Conservation (phyloP, 2,113 vertebrate genomes). For the Nannobrachium achirus region DNA sequence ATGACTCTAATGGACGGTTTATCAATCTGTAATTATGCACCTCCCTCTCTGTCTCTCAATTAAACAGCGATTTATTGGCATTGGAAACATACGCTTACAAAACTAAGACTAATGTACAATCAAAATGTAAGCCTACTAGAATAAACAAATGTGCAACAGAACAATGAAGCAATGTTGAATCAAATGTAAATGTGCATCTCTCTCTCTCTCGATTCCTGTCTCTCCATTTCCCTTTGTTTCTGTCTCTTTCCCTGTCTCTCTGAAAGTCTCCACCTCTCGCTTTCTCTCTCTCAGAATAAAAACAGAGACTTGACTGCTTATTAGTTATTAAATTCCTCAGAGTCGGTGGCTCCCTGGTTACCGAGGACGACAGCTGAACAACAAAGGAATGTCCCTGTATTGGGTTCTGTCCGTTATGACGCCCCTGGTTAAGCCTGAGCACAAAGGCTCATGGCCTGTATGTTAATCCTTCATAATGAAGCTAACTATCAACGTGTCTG, state of each 20-base stretch:
- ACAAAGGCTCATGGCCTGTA: constrained; percentile 59
- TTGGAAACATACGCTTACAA: no score
- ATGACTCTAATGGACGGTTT: constrained; percentile 32
- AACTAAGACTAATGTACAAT: no score
- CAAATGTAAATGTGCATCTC: neutral
- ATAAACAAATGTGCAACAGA: no score
- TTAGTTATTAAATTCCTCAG: constrained; percentile 71
- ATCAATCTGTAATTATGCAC: constrained; percentile 35
- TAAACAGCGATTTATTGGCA: neutral
- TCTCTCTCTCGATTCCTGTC: neutral
- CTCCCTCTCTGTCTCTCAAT: neutral
- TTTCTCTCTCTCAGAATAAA: constrained; percentile 10
- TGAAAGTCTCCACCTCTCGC: neutral
- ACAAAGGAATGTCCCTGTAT: constrained; percentile 65
- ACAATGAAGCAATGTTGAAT: no score
- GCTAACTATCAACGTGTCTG: constrained; percentile 22
- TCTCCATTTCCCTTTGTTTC: constrained; percentile 7
- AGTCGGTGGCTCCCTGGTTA: constrained; percentile 42
- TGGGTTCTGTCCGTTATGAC: constrained; percentile 64
- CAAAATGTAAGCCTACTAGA: no score
- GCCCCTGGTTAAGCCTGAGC: constrained; percentile 62
- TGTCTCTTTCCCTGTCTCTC: neutral
- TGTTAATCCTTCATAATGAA: constrained; percentile 46
- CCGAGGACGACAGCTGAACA: constrained; percentile 67
- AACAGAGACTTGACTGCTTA: constrained; percentile 42